Conservation (phyloP, 2,797 vertebrate genomes). For the Jordanella pulchra region DNA sequence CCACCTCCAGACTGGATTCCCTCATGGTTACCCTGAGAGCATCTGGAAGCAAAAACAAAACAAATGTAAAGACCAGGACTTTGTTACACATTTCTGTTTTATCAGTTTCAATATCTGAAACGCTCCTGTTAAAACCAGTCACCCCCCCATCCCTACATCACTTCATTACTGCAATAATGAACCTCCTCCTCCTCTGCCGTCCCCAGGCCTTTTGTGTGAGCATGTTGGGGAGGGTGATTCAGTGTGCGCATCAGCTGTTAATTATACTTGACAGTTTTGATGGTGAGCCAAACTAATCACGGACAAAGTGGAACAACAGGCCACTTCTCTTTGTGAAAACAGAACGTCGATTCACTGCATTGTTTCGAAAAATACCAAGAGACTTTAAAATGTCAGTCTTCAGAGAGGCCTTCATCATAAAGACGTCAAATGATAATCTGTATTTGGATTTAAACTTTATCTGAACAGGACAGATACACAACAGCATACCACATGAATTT, state of each 20-base stretch:
- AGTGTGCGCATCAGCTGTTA: slow-evolving; percentile 62
- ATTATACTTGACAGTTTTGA: slow-evolving; percentile 79
- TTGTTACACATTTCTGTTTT: slow-evolving; percentile 2
- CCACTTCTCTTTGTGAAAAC: slow-evolving; percentile 47
- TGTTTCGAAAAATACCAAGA: slow-evolving; percentile 15
- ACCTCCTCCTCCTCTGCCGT: slow-evolving; percentile 29
- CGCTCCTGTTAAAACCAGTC: slow-evolving; percentile 22
- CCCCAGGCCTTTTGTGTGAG: slow-evolving; percentile 57
- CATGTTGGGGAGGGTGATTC: slow-evolving; percentile 40
- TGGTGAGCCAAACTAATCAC: slow-evolving; percentile 60
- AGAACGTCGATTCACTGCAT: slow-evolving; percentile 16
- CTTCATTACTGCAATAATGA: slow-evolving; percentile 73
- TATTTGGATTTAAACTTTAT: background rate
- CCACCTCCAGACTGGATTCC: slow-evolving; percentile 74
- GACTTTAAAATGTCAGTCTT: slow-evolving; percentile 6
- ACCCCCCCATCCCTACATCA: slow-evolving; percentile 16
- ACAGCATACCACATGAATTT: no score
- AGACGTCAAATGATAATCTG: background rate
- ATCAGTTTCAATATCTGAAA: background rate
- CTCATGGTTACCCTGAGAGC: slow-evolving; percentile 78
- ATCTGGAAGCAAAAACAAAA: slow-evolving; percentile 32
- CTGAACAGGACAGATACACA: background rate
- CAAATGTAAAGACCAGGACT: no score
- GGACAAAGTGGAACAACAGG: slow-evolving; percentile 61
- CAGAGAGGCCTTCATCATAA: background rate